A percentile compares a stretch with the other conserved stretches of the same genome.
phyloP scores from a whole-genome alignment of 2,797 vertebrate species.

The Galagoides demidoff region DNA sequence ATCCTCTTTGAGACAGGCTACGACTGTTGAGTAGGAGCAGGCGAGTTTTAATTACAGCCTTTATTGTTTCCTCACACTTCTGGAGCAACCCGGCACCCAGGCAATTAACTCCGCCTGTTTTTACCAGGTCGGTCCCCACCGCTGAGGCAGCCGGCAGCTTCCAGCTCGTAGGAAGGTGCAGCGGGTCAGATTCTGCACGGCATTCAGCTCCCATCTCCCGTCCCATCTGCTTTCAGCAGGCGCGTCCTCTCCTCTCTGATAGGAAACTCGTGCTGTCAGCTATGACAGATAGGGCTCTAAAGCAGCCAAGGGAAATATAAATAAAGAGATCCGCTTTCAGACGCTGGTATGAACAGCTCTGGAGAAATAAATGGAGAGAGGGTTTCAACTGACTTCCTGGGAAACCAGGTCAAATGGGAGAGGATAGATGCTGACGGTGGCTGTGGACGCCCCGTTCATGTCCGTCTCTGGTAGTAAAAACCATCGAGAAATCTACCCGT shows the following conservation, averaged over 20 bases:
- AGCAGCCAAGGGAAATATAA: conserved; percentile 66
- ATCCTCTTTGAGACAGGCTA: background rate
- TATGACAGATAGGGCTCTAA: background rate
- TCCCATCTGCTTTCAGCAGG: background rate
- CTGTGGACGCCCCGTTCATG: background rate
- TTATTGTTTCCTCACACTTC: background rate
- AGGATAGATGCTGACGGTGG: background rate
- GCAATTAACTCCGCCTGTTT: conserved; percentile 75
- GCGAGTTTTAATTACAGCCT: conserved; percentile 66
- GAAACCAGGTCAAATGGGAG: background rate
- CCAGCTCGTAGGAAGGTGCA: background rate
- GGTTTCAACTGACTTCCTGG: conserved; percentile 64
- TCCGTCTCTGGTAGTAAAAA: background rate
- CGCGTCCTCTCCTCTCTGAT: background rate
- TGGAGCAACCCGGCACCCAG: conserved; percentile 55
- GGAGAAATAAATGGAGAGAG: background rate
- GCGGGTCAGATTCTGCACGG: conserved; percentile 27
- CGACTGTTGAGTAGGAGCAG: fast-evolving
- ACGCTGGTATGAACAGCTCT: conserved; percentile 8
- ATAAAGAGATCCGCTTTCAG: conserved; percentile 68
- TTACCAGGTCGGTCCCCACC: conserved; percentile 52
- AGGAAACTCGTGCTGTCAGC: background rate
- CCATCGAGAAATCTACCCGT: background rate
- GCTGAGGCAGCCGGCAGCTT: background rate
- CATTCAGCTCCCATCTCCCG: conserved; percentile 38